A percentile compares a stretch with the other conserved stretches of the same genome.
Conservation (phyloP, 2,888 invertebrate genomes). For the Didymodactylos carnosus region DNA sequence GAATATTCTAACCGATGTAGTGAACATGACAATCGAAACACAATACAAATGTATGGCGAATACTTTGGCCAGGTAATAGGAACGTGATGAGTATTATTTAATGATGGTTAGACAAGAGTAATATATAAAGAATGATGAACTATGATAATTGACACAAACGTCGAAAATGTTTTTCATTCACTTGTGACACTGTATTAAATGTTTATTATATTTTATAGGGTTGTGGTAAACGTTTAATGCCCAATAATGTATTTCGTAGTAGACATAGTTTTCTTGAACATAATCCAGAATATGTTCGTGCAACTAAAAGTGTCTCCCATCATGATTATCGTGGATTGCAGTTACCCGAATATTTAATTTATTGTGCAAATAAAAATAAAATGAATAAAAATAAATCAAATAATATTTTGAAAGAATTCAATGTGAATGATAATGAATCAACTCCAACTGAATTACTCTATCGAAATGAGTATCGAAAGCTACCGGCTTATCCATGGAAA, state of each 20-base stretch:
- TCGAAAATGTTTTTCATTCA: too few species aligned
- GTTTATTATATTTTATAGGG: not conserved
- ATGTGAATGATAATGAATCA: not conserved
- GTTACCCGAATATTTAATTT: not conserved
- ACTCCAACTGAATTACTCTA: not conserved
- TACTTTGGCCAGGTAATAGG: constrained; percentile 6
- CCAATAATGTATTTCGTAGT: not conserved
- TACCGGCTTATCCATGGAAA: not conserved
- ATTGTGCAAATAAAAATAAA: not conserved
- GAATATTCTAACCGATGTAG: not conserved
- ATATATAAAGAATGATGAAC: too few species aligned
- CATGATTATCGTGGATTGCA: not conserved
- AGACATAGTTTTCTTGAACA: not conserved
- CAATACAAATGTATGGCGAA: constrained; percentile 12
- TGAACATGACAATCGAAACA: constrained; percentile 10
- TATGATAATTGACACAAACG: too few species aligned
- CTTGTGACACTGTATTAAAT: not conserved
- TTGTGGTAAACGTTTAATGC: not conserved
- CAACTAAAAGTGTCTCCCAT: not conserved
- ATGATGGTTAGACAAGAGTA: too few species aligned
- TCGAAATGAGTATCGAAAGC: not conserved
- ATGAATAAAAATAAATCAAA: not conserved
- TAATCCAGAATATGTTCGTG: not conserved
- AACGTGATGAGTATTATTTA: too few species aligned
- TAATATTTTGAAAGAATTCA: not conserved